Percentiles rank a stretch among this genome's conserved stretches.
These are phyloP conservation scores for Gonatopus flavifemur DNA, from an alignment of 1,140 invertebrate genomes.

Conservation along the genomic window DNA sequence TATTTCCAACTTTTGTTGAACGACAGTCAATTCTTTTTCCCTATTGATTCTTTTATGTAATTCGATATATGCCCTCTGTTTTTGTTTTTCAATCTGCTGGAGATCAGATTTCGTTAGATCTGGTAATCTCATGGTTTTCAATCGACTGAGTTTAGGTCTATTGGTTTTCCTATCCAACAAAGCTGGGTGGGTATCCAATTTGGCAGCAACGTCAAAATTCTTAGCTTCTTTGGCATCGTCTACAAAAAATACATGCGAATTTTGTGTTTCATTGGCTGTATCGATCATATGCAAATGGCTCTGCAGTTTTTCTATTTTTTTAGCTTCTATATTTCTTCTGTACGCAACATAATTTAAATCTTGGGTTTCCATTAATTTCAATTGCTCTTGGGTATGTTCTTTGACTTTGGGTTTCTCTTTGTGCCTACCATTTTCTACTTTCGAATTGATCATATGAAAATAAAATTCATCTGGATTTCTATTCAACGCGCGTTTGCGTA, in stretches of 20 bases:
- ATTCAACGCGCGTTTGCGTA: constrained; percentile 83
- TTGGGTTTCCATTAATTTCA: constrained; percentile 87
- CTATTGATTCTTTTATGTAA: constrained; percentile 79
- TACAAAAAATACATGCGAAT: constrained; percentile 83
- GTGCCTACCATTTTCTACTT: constrained; percentile 72
- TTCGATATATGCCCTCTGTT: constrained; percentile 74
- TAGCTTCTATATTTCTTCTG: constrained; percentile 82
- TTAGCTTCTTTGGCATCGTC: constrained; percentile 67
- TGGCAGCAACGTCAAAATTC: constrained; percentile 72
- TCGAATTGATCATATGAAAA: constrained; percentile 96
- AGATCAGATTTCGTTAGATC: constrained; percentile 60
- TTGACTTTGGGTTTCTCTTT: constrained; percentile 69
- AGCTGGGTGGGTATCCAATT: constrained; percentile 74
- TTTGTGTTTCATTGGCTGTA: constrained; percentile 65
- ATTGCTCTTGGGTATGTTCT: constrained; percentile 77
- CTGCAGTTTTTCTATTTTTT: constrained; percentile 86
- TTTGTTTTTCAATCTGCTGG: constrained; percentile 63
- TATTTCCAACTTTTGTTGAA: constrained; percentile 84
- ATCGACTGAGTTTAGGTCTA: constrained; percentile 63
- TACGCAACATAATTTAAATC: constrained; percentile 88
- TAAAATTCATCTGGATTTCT: constrained; percentile 99
- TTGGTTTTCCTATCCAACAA: constrained; percentile 72
- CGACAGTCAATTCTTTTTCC: constrained; percentile 76
- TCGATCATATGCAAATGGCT: constrained; percentile 82
- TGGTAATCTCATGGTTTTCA: constrained; percentile 64